Percentiles rank a stretch among this genome's conserved stretches.
These are phyloP conservation scores for Rugalucina vietnamica DNA, from an alignment of 2,888 invertebrate species.

Conservation along the genomic window DNA sequence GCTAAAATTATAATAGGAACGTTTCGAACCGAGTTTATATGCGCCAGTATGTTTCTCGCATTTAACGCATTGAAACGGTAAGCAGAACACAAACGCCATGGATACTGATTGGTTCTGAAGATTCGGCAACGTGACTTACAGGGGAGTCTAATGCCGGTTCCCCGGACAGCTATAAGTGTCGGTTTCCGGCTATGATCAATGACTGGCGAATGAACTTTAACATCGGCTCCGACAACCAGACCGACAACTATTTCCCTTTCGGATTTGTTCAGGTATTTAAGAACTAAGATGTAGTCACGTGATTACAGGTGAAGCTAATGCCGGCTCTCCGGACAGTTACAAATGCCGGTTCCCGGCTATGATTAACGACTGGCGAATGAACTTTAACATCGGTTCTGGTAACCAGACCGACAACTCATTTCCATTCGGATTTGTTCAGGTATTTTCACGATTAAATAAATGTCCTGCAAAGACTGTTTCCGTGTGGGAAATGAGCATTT, in stretches of 20 bases:
- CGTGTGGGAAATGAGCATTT: too few relatives aligned
- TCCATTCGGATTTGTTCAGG: slow-evolving; percentile 82
- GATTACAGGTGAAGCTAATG: slow-evolving; percentile 75
- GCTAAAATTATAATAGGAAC: too few relatives aligned
- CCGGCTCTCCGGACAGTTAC: slow-evolving; percentile 64
- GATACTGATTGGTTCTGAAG: too few relatives aligned
- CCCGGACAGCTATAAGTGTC: slow-evolving; percentile 72
- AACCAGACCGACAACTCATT: slow-evolving; percentile 70
- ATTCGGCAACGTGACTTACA: too few relatives aligned
- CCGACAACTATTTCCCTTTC: slow-evolving; percentile 74
- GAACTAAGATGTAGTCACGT: too few relatives aligned
- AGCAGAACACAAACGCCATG: too few relatives aligned
- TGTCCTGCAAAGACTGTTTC: too few relatives aligned
- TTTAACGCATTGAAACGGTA: too few relatives aligned
- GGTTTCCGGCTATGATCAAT: slow-evolving; percentile 78
- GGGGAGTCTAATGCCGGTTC: slow-evolving; percentile 72
- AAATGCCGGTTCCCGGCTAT: slow-evolving; percentile 78
- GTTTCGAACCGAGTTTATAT: too few relatives aligned
- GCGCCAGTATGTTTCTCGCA: too few relatives aligned
- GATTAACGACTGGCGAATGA: slow-evolving; percentile 78
- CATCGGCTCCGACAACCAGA: slow-evolving; percentile 62
- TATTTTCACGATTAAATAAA: too few relatives aligned
- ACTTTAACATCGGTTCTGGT: slow-evolving; percentile 66
- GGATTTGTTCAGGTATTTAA: slow-evolving; percentile 80
- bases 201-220: slow-evolving; percentile 77